Percentiles rank a stretch among this genome's conserved stretches.
These are phyloP conservation scores for Corythoichthys haematopterus DNA, from an alignment of 2,113 vertebrate genomes.

Conservation along the genomic window DNA sequence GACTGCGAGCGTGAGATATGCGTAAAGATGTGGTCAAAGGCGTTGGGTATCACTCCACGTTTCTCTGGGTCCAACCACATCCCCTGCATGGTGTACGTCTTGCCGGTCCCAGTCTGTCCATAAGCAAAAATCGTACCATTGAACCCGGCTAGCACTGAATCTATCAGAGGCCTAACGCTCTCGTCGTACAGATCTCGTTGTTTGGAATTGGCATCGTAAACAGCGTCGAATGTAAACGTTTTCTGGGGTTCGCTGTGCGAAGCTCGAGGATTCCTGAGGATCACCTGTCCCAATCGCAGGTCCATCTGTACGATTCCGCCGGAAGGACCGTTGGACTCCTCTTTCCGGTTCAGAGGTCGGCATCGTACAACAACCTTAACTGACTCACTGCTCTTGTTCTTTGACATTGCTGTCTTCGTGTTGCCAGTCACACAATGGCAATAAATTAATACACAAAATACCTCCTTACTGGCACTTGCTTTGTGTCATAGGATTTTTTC, in stretches of 20 bases:
- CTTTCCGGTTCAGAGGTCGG: slow-evolving; percentile 84
- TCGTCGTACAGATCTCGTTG: slow-evolving; percentile 93
- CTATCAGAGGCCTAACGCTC: slow-evolving; percentile 87
- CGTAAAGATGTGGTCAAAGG: slow-evolving; percentile 96
- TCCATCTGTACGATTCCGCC: slow-evolving; percentile 82
- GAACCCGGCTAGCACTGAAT: slow-evolving; percentile 88
- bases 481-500: slow-evolving; percentile 14
- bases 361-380: slow-evolving; percentile 94
- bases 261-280: slow-evolving; percentile 84
- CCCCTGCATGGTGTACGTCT: slow-evolving; percentile 97
- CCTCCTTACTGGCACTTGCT: slow-evolving; percentile 2
- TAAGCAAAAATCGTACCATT: slow-evolving; percentile 95
- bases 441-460: slow-evolving; percentile 2
- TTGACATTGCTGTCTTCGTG: slow-evolving; percentile 74
- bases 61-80: slow-evolving; percentile 85
- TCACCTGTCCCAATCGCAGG: slow-evolving; percentile 87
- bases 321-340: slow-evolving; percentile 78
- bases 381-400: slow-evolving; percentile 81
- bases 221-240: slow-evolving; percentile 93
- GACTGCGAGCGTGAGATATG: slow-evolving; percentile 93
- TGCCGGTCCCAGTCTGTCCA: slow-evolving; percentile 93
- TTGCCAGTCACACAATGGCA: neutral
- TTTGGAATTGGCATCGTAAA: slow-evolving; percentile 86
- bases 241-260: slow-evolving; percentile 82
- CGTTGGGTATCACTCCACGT: slow-evolving; percentile 86